phyloP scores from a whole-genome alignment of 2,888 invertebrate species.

The Agonopterix heracliana region DNA sequence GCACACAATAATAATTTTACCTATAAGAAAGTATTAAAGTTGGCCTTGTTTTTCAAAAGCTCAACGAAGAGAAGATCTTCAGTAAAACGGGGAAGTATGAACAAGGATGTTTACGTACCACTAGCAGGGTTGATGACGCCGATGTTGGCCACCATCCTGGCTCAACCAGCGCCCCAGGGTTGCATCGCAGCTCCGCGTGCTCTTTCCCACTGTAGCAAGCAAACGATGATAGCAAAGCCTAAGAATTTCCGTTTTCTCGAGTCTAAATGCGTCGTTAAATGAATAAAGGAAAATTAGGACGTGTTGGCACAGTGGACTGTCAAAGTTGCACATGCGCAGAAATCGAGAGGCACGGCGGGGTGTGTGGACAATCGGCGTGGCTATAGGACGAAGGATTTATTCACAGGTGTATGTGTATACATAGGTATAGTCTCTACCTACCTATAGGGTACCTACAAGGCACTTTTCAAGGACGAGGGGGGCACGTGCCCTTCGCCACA shows the following conservation, averaged over 20 bases:
- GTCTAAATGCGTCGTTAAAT: slow-evolving; percentile 28
- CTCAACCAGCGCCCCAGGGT: slow-evolving; percentile 27
- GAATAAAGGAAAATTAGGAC: slow-evolving; percentile 44
- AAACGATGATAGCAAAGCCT: not conserved
- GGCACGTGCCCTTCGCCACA: slow-evolving; percentile 42
- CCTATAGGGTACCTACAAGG: slow-evolving; percentile 15
- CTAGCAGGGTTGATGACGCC: slow-evolving; percentile 57
- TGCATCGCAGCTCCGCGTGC: slow-evolving; percentile 29
- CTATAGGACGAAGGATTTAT: slow-evolving; percentile 55
- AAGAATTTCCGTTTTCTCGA: not conserved
- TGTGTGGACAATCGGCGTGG: slow-evolving; percentile 51
- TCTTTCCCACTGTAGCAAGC: not conserved
- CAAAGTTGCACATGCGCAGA: slow-evolving; percentile 58
- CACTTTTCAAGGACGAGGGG: slow-evolving; percentile 49
- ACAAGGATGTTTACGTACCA: slow-evolving; percentile 61
- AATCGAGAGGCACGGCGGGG: slow-evolving; percentile 56
- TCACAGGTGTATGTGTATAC: slow-evolving; percentile 28
- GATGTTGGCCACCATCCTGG: slow-evolving; percentile 65
- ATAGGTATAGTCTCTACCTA: slow-evolving; percentile 10
- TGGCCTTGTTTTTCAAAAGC: too few species aligned
- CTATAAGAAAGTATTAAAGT: too few species aligned
- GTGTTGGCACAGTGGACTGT: slow-evolving; percentile 58
- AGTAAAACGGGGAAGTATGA: not conserved
- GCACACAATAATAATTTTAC: too few species aligned
- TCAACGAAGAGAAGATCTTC: too few species aligned